A percentile compares a stretch with the other conserved stretches of the same genome.
Evolutionary conservation across 2,797 vertebrate genomes (phyloP).

Genomic region (Sparidentex hasta): DNA sequence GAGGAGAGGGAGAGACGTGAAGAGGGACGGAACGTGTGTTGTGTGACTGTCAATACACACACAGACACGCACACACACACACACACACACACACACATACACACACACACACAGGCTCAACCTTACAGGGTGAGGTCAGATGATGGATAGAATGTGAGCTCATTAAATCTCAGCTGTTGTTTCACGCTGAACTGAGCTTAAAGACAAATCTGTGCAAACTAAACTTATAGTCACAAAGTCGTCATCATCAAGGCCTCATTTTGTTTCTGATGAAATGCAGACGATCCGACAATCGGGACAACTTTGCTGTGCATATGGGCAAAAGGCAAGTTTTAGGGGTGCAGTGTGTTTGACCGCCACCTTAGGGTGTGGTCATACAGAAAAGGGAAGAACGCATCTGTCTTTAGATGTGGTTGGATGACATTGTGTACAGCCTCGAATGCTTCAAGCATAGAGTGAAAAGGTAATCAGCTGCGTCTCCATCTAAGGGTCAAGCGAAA

Average conservation of each 20-base stretch:
- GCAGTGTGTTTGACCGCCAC: background rate
- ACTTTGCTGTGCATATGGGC: background rate
- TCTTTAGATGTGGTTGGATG: background rate
- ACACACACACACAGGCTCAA: slow-evolving; percentile 16
- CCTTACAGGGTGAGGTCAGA: slow-evolving; percentile 36
- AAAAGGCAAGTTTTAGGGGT: background rate
- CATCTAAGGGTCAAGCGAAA: too few relatives aligned
- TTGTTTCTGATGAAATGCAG: background rate
- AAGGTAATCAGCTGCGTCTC: background rate
- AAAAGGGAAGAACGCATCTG: background rate
- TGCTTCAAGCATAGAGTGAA: background rate
- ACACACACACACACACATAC: slow-evolving; percentile 14
- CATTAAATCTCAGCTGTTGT: slow-evolving; percentile 64
- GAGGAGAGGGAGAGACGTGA: slow-evolving; percentile 45
- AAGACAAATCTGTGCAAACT: slow-evolving; percentile 23
- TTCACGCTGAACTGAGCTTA: slow-evolving; percentile 33
- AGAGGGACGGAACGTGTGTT: slow-evolving; percentile 43
- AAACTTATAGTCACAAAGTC: background rate
- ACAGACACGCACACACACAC: slow-evolving; percentile 11
- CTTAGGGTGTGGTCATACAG: too few relatives aligned
- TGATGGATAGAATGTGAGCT: slow-evolving; percentile 44
- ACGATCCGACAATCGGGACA: background rate
- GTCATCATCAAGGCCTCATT: background rate
- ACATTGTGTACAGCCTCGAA: background rate
- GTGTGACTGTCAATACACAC: slow-evolving; percentile 45